Percentiles rank a stretch among this genome's conserved stretches.
phyloP scores from a whole-genome alignment of 2,797 vertebrate genomes.

The Okamejei kenojei region DNA sequence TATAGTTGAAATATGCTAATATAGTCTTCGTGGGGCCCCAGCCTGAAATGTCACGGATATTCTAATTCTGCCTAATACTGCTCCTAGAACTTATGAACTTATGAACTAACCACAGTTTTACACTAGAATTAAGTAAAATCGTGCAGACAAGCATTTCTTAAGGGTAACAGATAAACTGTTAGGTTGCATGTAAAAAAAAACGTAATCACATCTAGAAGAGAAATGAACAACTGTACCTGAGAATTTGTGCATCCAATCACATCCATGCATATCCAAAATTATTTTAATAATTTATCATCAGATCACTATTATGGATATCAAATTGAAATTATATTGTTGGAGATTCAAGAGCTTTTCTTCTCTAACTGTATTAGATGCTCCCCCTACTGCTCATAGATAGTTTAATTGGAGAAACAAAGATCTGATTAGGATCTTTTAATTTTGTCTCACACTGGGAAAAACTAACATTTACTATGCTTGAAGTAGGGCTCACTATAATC shows the following conservation, averaged over 20 bases:
- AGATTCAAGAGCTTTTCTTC: background rate
- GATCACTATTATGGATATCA: background rate
- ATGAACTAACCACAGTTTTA: background rate
- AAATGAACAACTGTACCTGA: too few relatives aligned
- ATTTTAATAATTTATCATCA: background rate
- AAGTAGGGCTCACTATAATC: background rate
- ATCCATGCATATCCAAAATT: background rate
- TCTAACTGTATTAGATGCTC: background rate
- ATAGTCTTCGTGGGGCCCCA: too few relatives aligned
- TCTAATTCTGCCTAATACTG: too few relatives aligned
- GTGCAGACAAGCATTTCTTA: background rate
- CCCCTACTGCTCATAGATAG: background rate
- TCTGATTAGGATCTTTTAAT: background rate
- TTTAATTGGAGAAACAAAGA: background rate
- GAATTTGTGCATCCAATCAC: background rate
- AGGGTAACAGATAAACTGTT: background rate
- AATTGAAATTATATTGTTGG: background rate
- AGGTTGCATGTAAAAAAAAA: background rate
- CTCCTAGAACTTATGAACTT: too few relatives aligned
- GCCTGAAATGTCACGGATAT: too few relatives aligned
- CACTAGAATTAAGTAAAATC: background rate
- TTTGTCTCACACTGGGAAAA: too few relatives aligned
- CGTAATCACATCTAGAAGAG: background rate
- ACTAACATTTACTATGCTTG: background rate
- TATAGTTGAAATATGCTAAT: too few relatives aligned